Base-by-base conservation (phyloP, 2,113 vertebrate genomes). In the Leuciscus idus region DNA sequence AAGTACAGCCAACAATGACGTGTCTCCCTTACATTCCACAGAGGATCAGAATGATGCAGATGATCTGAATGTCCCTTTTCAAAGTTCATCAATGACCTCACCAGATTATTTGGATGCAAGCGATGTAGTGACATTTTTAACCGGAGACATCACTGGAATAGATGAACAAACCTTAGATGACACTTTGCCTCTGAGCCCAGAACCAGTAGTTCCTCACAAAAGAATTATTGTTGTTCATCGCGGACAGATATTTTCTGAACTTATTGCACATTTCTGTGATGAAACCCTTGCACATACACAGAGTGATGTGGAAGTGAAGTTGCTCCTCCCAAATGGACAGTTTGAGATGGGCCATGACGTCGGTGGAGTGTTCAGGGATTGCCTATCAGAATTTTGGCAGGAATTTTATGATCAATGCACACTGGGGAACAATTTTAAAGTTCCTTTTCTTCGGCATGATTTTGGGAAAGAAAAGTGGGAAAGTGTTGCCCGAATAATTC, bases 371-470 rank as follows among this genome's bases (percentile, higher is more conserved):
- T 33, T 86, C 26, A 81, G 62, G 19, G 50, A 73, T 39, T 85
- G 77, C 30, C 43, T 85, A 12, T 75, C 52, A 52, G 84, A 88
- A n/a, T 85, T 88, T 23, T 85, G 84, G 77, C 62, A 79, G 21
- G 70, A 88, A 23, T 83, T 88, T 23, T 72, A 83, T 68, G 61
- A 86, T 8, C 84, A 86, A 36, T 79, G 78, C 74, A 88, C 79
- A n/a, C 39, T 86, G 8, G 84, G 87, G 15, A 88, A 68, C 66
- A 21, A 3, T 33, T 88, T 75, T 52, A 88, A 88, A 48, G 79
- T 83, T n/a, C 79, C 79, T 28, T 88, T 88, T 43, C 62, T 84
- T 46, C 19, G 66, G 8, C 82, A 87, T 87, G 39, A 84, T 61
- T 84, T 43, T 64, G 74, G 52, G 0, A 57, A 84, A 19, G 26